Evolutionary conservation across 2,797 vertebrate species (phyloP).

Genomic region (Thunnus albacares): DNA sequence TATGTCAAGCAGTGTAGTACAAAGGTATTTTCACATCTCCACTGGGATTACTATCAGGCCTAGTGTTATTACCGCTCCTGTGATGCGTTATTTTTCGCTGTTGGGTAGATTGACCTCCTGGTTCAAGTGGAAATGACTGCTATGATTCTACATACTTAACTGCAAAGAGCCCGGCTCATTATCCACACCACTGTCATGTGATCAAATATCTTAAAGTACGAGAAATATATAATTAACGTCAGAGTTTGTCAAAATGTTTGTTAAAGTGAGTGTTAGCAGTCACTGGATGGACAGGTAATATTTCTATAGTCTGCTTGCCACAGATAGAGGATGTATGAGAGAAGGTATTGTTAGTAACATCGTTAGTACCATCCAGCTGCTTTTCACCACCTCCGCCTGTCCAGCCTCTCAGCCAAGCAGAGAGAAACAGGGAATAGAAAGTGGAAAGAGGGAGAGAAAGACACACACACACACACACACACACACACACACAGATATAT

Average conservation of each 20-base stretch:
- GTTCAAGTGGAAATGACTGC: constrained; percentile 67
- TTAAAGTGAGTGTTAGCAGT: constrained; percentile 60
- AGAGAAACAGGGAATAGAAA: constrained; percentile 65
- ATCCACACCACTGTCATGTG: constrained; percentile 57
- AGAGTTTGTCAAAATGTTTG: constrained; percentile 68
- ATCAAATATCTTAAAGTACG: constrained; percentile 66
- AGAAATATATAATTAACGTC: constrained; percentile 68
- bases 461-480: constrained; percentile 28
- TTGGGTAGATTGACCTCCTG: constrained; percentile 70
- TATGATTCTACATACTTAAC: constrained; percentile 45
- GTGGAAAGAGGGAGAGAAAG: constrained; percentile 55
- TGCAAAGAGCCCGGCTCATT: constrained; percentile 63
- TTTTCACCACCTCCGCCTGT: constrained; percentile 77
- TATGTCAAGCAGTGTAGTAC: constrained; percentile 76
- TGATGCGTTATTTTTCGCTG: constrained; percentile 75
- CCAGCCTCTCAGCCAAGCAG: constrained; percentile 69
- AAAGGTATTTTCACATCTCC: constrained; percentile 77
- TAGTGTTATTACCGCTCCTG: constrained; percentile 73
- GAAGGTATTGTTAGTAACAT: constrained; percentile 77
- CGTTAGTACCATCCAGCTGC: constrained; percentile 78
- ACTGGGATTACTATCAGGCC: constrained; percentile 74
- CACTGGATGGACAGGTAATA: constrained; percentile 54
- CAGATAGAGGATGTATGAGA: constrained; percentile 61
- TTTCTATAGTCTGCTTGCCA: constrained; percentile 59
- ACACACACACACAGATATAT: constrained; percentile 42